Conservation (phyloP, 30 jellyfish, hydroid and myxozoan species). For the Cassiopea andromeda region DNA sequence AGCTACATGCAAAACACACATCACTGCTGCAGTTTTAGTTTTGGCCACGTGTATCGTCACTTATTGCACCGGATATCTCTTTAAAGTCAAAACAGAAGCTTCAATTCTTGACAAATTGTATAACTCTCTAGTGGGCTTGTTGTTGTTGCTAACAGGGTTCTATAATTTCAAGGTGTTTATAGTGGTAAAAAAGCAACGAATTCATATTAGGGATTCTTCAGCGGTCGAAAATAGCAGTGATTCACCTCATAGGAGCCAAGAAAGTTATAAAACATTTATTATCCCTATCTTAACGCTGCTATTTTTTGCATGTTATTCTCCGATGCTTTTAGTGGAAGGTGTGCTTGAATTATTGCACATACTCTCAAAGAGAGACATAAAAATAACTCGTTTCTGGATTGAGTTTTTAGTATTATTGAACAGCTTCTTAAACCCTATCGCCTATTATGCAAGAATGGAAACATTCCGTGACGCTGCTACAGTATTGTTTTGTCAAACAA, state of each 20-base stretch:
- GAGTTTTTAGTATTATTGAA: background rate
- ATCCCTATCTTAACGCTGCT: background rate
- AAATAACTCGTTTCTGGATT: background rate
- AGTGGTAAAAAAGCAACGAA: slow-evolving; percentile 3
- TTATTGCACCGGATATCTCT: background rate
- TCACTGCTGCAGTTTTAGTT: background rate
- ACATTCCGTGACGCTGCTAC: slow-evolving; percentile 13
- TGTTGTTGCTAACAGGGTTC: background rate
- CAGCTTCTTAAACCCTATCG: slow-evolving; percentile 15
- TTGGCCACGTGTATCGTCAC: background rate
- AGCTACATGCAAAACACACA: slow-evolving; percentile 16
- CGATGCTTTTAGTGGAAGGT: background rate
- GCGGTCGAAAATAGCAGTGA: background rate
- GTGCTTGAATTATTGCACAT: background rate
- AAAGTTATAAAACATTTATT: background rate
- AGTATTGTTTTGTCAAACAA: background rate
- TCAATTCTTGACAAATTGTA: background rate
- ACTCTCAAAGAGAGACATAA: background rate
- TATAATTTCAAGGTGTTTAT: slow-evolving; percentile 6
- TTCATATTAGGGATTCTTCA: background rate
- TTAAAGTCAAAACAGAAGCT: background rate
- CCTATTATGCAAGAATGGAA: slow-evolving; percentile 23
- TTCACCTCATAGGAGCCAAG: background rate
- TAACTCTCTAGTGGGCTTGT: background rate
- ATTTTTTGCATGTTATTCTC: slow-evolving; percentile 6